Conservation (phyloP, 2,797 vertebrate species). For the Trichosurus vulpecula region DNA sequence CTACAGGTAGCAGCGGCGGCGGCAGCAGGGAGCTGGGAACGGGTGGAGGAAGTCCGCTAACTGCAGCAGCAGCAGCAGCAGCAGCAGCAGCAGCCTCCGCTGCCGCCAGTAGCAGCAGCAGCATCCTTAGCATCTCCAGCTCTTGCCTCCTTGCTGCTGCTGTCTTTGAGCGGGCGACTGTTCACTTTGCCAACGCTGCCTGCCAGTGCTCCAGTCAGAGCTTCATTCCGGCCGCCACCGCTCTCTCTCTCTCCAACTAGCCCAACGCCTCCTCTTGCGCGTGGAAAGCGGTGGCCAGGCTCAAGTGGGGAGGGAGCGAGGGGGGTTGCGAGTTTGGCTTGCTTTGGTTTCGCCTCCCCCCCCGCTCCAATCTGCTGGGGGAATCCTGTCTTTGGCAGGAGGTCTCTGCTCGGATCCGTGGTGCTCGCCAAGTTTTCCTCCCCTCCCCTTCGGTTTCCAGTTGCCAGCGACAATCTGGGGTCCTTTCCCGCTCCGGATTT, state of each 20-base stretch:
- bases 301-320: constrained; percentile 59
- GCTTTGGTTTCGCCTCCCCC: not conserved
- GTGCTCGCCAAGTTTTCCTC: constrained; percentile 84
- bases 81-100: not conserved
- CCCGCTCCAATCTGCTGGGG: constrained; percentile 62
- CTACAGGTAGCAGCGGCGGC: constrained; percentile 79
- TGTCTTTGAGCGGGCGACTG: constrained; percentile 63
- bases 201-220: constrained; percentile 39
- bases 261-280: constrained; percentile 13
- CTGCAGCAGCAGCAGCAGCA: constrained; percentile 39
- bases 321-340: constrained; percentile 42
- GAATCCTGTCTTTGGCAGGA: constrained; percentile 73
- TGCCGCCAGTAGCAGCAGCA: no score
- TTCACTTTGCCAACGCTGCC: constrained; percentile 63
- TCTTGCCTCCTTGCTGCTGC: constrained; percentile 51
- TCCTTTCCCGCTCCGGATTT: constrained; percentile 74
- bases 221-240: constrained; percentile 39
- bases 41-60: constrained; percentile 61
- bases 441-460: constrained; percentile 56
- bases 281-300: constrained; percentile 59
- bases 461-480: constrained; percentile 57
- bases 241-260: constrained; percentile 44
- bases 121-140: constrained; percentile 41
- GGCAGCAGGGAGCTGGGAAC: constrained; percentile 40
- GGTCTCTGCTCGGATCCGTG: constrained; percentile 78